Base-by-base conservation (phyloP, 2,888 invertebrate species). In the Aporophyla lueneburgensis region DNA sequence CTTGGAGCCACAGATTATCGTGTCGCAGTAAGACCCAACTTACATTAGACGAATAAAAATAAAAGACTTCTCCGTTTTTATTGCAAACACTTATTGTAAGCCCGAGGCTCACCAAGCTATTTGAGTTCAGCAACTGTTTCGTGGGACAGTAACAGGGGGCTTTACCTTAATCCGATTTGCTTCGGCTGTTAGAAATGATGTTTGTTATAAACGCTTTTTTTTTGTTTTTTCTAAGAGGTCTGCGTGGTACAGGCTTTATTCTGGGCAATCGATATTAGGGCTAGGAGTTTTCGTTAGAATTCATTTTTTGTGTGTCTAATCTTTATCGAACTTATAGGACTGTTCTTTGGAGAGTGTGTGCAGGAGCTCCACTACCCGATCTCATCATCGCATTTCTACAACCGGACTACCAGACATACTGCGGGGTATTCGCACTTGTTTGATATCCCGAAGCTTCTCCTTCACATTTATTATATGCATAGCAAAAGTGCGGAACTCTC, bases 61-160 rank as follows among this genome's bases (percentile, higher is more conserved):
- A 80, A 83, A 84, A 67, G 72, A 75, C 71, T 74, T 62, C 19
- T 21, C 69, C 67, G 74, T 83, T 85, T 85, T 86, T 84, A 86
- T 83, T 85, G 69, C 76, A 85, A 85, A 84, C 86, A 84, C 84
- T 85, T 86, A 85, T 80, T 86, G 66, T 80, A 84, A 85, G 78
- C 78, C 72, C 9, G 51, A 58, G 83, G 74, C 71, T 83, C 78
- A 71, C 83, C 68, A 66, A 85, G 78, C 83, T 83, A 83, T 83
- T 83, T 85, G 78, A 82, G 86, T 83, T 78, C 74, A 70, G 83
- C 74, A 74, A 84, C 74, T 84, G 86, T 84, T 85, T 84, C 27
- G 66, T 71, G 51, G 86, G 83, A 75, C 84, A 78, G 78, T 85
- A 73, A 85, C 86, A 71, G 61, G 49, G 68, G 43, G 78, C 56